phyloP scores from a whole-genome alignment of 2,888 invertebrate genomes.

The Dynastes grantii region DNA sequence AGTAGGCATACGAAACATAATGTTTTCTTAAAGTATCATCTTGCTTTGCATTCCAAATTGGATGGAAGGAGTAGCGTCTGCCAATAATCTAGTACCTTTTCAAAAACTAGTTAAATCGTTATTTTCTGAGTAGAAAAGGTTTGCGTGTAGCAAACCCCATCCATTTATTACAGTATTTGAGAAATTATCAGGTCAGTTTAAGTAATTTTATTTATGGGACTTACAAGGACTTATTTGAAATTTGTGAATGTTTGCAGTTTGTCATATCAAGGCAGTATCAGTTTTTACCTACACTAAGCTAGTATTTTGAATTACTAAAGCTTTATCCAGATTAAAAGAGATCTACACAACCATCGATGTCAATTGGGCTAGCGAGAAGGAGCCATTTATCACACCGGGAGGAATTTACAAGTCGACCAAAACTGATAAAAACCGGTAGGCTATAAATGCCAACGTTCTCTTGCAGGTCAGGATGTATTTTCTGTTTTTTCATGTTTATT shows the following conservation, averaged over 20 bases:
- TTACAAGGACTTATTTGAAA: neutral
- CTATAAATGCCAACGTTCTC: no score
- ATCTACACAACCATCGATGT: no score
- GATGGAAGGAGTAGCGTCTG: neutral
- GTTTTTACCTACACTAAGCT: no score
- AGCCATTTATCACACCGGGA: no score
- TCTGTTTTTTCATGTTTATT: no score
- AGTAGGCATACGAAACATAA: neutral
- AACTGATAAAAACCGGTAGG: no score
- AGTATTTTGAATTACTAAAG: no score
- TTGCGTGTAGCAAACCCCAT: no score
- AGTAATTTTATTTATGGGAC: neutral
- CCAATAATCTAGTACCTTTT: neutral
- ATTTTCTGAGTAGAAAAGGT: neutral
- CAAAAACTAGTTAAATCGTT: neutral
- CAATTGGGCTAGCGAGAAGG: no score
- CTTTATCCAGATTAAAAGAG: no score
- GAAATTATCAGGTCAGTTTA: neutral
- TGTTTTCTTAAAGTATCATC: neutral
- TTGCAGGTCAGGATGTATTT: no score
- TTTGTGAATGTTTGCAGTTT: neutral
- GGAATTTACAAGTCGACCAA: no score
- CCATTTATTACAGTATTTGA: neutral
- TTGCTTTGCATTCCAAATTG: neutral
- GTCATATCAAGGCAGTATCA: neutral